These are phyloP conservation scores for Phengaris arion DNA, from an alignment of 2,888 invertebrate species.

Conservation along the genomic window DNA sequence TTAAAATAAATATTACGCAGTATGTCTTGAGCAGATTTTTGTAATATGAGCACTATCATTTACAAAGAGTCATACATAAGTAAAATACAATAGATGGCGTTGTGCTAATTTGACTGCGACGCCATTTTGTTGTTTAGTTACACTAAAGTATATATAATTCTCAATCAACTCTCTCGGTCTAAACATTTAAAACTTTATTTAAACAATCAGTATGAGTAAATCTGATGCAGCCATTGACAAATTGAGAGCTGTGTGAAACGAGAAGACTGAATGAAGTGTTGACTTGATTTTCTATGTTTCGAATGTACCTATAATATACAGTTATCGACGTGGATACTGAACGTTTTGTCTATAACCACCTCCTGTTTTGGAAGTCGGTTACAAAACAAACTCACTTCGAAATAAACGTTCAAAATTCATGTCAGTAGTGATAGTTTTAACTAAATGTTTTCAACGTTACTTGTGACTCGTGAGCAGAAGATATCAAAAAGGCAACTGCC, in stretches of 20 bases:
- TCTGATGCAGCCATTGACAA: not conserved
- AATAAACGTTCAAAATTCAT: not conserved
- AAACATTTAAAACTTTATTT: not conserved
- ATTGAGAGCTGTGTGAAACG: conserved; percentile 58
- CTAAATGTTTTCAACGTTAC: conserved; percentile 4
- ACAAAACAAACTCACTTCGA: not conserved
- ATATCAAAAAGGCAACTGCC: conserved; percentile 17
- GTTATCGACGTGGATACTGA: conserved; percentile 10
- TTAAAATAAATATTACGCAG: not conserved
- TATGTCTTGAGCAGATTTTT: not conserved
- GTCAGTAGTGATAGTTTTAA: not conserved
- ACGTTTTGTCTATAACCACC: not conserved
- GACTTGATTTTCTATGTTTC: conserved; percentile 40
- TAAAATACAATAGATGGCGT: not conserved
- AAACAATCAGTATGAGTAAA: not conserved
- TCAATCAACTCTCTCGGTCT: too few species aligned
- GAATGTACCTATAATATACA: not conserved
- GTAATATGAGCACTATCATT: not conserved
- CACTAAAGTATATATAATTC: not conserved
- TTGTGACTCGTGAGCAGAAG: not conserved
- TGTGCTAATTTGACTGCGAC: not conserved
- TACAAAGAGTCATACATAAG: not conserved
- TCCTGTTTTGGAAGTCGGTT: too few species aligned
- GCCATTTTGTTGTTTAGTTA: not conserved
- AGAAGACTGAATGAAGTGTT: conserved; percentile 68